Percentiles rank a stretch among this genome's conserved stretches.
phyloP scores from a whole-genome alignment of 2,113 vertebrate genomes.

The Isurus oxyrinchus region DNA sequence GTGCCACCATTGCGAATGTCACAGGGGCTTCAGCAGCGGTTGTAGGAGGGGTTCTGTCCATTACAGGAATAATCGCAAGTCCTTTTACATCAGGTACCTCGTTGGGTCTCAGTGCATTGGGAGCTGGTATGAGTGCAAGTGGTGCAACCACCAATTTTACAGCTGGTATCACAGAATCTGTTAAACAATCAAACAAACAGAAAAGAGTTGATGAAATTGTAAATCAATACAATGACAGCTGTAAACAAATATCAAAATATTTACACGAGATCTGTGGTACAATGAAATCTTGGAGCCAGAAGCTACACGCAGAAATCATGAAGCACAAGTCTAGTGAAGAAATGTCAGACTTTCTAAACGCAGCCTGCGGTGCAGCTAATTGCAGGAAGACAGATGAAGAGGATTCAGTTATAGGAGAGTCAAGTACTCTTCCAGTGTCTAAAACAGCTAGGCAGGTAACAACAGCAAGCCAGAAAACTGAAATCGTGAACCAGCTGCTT shows the following conservation, averaged over 20 bases:
- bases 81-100: constrained; percentile 62
- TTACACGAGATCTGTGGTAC: constrained; percentile 42
- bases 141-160: constrained; percentile 61
- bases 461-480: neutral
- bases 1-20: constrained; percentile 64
- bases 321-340: neutral
- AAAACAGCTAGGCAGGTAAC: neutral
- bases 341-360: neutral
- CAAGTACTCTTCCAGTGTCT: neutral
- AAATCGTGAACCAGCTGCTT: neutral
- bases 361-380: neutral
- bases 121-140: constrained; percentile 60
- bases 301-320: neutral
- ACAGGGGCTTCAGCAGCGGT: constrained; percentile 64
- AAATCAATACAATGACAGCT: constrained; percentile 53
- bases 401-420: neutral
- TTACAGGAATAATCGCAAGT: constrained; percentile 58
- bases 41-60: constrained; percentile 59
- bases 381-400: neutral
- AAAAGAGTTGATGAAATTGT: constrained; percentile 66
- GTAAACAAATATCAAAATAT: constrained; percentile 53
- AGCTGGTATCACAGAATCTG: constrained; percentile 60
- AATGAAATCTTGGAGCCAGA: neutral
- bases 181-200: constrained; percentile 58
- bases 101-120: constrained; percentile 60